phyloP scores from a whole-genome alignment of 2,888 invertebrate species.

The Hipparchia semele region DNA sequence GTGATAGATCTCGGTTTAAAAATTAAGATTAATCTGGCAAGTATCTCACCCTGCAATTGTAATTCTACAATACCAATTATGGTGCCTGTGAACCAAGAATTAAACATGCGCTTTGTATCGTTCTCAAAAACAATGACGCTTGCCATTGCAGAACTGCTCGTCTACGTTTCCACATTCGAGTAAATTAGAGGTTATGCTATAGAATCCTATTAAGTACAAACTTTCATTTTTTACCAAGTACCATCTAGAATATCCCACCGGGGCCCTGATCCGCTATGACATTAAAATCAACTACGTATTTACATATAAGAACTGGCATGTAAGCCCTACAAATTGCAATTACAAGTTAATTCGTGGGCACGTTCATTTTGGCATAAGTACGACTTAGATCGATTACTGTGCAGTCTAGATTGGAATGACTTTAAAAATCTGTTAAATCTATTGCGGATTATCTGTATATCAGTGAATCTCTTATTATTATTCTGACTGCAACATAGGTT shows the following conservation, averaged over 20 bases:
- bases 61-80: neutral
- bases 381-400: no score
- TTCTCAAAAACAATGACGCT: neutral
- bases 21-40: no score
- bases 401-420: neutral
- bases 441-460: neutral
- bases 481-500: no score
- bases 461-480: neutral
- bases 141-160: neutral
- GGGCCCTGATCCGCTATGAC: conserved; percentile 21
- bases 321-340: neutral
- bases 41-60: neutral
- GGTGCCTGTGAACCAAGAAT: neutral
- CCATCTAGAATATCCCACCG: neutral
- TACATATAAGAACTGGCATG: neutral
- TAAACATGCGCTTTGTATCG: neutral
- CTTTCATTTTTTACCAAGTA: neutral
- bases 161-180: conserved; percentile 1
- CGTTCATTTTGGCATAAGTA: neutral
- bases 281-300: neutral
- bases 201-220: neutral
- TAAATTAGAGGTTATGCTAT: neutral
- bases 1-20: no score
- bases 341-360: neutral
- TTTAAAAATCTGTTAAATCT: neutral